Conservation (phyloP, 2,888 invertebrate species). For the Crossocerus cetratus region DNA sequence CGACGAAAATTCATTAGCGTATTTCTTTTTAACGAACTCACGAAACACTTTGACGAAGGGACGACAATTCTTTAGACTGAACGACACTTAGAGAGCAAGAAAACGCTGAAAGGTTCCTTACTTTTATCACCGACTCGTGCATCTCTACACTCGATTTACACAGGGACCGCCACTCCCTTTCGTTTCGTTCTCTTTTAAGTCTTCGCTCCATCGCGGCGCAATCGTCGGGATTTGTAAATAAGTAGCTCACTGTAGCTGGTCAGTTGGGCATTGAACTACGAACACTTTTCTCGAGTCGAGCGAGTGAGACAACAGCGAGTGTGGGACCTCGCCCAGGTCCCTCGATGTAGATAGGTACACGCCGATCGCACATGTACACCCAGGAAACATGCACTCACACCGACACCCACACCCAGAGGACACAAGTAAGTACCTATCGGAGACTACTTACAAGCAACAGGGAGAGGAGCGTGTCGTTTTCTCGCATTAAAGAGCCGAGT, state of each 20-base stretch:
- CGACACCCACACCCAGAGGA: conserved; percentile 2
- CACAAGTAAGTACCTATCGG: conserved; percentile 12
- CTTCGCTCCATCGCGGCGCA: no score
- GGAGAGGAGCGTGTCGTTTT: conserved; percentile 9
- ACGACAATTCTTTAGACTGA: no score
- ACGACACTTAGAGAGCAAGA: no score
- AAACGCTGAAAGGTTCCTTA: not conserved
- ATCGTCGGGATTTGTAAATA: conserved; percentile 62
- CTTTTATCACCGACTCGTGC: conserved; percentile 13
- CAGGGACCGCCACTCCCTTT: not conserved
- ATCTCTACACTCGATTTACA: conserved; percentile 9
- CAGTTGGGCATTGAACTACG: conserved; percentile 66
- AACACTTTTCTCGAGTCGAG: conserved; percentile 13
- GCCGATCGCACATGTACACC: not conserved
- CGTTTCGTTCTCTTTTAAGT: not conserved
- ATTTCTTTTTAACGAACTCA: no score
- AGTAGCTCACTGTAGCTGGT: conserved; percentile 69
- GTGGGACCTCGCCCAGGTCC: not conserved
- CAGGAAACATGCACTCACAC: conserved; percentile 6
- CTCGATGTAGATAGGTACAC: conserved; percentile 7
- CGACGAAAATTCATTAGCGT: no score
- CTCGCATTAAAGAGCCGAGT: conserved; percentile 15
- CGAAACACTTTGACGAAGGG: no score
- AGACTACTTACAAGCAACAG: not conserved
- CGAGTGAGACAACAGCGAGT: not conserved